phyloP scores from a whole-genome alignment of 2,797 vertebrate species.

The Pseudochirops cupreus region DNA sequence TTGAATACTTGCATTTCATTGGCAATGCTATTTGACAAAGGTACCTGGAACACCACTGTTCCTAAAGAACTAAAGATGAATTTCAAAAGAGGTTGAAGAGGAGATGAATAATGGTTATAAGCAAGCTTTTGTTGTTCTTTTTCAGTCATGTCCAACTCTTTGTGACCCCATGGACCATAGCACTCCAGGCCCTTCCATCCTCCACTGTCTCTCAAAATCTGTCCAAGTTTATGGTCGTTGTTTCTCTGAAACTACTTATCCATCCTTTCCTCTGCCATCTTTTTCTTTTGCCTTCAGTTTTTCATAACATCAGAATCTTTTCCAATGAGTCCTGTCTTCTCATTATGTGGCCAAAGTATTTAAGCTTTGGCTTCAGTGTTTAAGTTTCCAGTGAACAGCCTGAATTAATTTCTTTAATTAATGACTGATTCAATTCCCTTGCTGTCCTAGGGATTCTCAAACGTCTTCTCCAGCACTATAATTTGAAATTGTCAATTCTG shows the following conservation, averaged over 20 bases:
- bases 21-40: neutral
- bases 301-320: neutral
- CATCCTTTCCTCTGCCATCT: too few species aligned
- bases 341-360: too few species aligned
- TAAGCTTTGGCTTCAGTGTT: neutral
- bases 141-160: neutral
- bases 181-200: neutral
- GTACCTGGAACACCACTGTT: neutral
- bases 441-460: neutral
- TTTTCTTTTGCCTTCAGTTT: neutral
- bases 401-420: neutral
- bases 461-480: neutral
- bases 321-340: too few species aligned
- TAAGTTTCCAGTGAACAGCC: neutral
- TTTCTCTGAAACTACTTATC: neutral
- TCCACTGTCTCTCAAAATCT: neutral
- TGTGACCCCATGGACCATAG: neutral
- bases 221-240: neutral
- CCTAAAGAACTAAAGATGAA: neutral
- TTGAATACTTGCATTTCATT: neutral
- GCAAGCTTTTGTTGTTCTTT: neutral
- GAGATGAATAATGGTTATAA: neutral
- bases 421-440: neutral
- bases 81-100: neutral
- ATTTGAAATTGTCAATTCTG: neutral